These are phyloP conservation scores for Drosophila mayri DNA, from an alignment of 1,140 invertebrate species.

Conservation along the genomic window DNA sequence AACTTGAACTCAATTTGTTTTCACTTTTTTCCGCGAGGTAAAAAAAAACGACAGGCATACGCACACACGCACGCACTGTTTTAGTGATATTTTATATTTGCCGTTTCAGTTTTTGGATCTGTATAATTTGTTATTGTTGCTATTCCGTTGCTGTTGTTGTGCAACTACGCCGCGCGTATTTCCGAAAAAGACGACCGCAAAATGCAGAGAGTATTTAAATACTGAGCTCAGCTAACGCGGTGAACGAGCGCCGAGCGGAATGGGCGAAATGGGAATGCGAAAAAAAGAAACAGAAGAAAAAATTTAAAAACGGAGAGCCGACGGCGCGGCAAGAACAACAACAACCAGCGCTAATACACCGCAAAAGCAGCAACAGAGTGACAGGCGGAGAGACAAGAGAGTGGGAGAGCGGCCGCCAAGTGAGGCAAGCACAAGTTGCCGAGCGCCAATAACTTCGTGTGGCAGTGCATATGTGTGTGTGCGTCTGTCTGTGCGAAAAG, in stretches of 20 bases:
- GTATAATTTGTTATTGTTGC: slow-evolving; percentile 39
- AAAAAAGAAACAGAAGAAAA: slow-evolving; percentile 24
- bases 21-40: background rate
- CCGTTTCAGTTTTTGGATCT: slow-evolving; percentile 47
- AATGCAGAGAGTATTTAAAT: slow-evolving; percentile 78
- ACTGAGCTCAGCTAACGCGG: slow-evolving; percentile 60
- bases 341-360: slow-evolving; percentile 14
- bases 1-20: slow-evolving; percentile 8
- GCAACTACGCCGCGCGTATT: slow-evolving; percentile 73
- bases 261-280: slow-evolving; percentile 36
- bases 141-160: slow-evolving; percentile 41
- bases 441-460: slow-evolving; percentile 41
- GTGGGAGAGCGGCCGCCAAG: slow-evolving; percentile 24
- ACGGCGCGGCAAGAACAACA: slow-evolving; percentile 19
- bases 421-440: slow-evolving; percentile 28
- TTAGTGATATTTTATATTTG: slow-evolving; percentile 62
- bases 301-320: slow-evolving; percentile 8
- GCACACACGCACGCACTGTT: slow-evolving; percentile 40
- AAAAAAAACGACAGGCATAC: slow-evolving; percentile 47
- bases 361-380: slow-evolving; percentile 25
- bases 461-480: slow-evolving; percentile 1
- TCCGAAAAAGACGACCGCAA: slow-evolving; percentile 76
- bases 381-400: slow-evolving; percentile 14
- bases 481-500: slow-evolving; percentile 25
- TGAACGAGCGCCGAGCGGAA: slow-evolving; percentile 30